Evolutionary conservation across 2,113 vertebrate genomes (phyloP), one percentile per base, ranked within the genome.

Genomic region (Clinocottus analis): DNA sequence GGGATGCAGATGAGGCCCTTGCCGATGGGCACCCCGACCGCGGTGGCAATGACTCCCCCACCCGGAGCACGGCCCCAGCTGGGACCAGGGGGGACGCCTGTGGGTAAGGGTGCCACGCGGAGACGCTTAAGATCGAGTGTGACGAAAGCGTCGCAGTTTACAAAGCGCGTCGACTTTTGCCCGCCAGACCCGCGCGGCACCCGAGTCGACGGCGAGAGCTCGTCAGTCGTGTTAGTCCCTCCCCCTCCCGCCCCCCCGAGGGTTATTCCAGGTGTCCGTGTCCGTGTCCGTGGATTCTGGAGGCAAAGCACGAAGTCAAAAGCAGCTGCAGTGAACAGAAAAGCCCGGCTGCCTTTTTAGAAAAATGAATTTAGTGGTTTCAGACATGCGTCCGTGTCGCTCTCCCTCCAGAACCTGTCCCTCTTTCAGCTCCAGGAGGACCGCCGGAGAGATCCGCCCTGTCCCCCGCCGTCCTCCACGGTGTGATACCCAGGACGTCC

Each of bases 351-450:
- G 16, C 43, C 62, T 33, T 33, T 74, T 70, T 64, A n/a, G n/a
- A n/a, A n/a, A n/a, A n/a, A n/a, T n/a, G n/a, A 27, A 75, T 49
- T 75, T 31, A 6, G n/a, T 77, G 45, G 9, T 53, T 66, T 75
- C 51, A 60, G 67, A 59, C 2, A 1, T 29, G 2, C 23, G 17
- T 49, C 0, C 19, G 8, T 75, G 61, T 80, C 47, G 47, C 80
- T 86, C 59, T 73, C 73, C 68, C 66, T 33, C 75, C 80, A 83
- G 85, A 82, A 68, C 66, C 90, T 63, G 82, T 79, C 74, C 95
- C 95, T 74, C 68, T 89, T 29, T 90, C 96, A 80, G 95, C 96
- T 87, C 95, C 93, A 75, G 97, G 98, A n/a, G 98, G 97, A 81
- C 95, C 96, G 2, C 96, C 94, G 1, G 98, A 99, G 89, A 96